Base-by-base conservation (phyloP, 1,140 invertebrate species). In the Sweltsa coloradensis region DNA sequence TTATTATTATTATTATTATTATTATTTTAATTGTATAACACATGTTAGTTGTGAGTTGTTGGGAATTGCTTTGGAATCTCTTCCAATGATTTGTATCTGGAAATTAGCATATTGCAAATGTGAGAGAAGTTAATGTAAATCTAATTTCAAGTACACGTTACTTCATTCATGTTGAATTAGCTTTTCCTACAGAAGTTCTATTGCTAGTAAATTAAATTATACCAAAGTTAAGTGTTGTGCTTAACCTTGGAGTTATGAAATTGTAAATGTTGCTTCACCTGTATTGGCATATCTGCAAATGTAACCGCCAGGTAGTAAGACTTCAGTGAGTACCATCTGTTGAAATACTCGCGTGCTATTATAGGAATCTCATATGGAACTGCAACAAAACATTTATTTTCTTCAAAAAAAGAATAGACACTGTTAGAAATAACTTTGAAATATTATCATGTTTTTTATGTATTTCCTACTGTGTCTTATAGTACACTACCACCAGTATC, bases 311-410 rank as follows among this genome's bases (percentile, higher is more conserved):
- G 65, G 57, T 89, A 94, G 63, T 92, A 93, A 0, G 88, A 80
- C 45, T 81, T 81, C 5, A 92, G 62, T n/a, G 86, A 89, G 66
- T 95, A 95, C 90, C 90, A 96, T 45, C 88, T 79, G 66, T 96
- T 96, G 44, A 93, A 85, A 59, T 92, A 84, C 58, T 96, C 91
- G 44, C 85, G 71, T 13, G 77, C 76, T 51, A 92, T 79, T 36
- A 92, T 80, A 13, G 83, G 79, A 58, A 92, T 72, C 67, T 93
- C 87, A 54, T 81, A 67, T 14, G 90, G 89, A 79, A 92, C 89
- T 93, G 64, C 47, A 74, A 73, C 52, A 57, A 51, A 56, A 47
- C 39, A 36, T 34, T n/a, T n/a, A n/a, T n/a, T n/a, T n/a, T n/a
- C n/a, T n/a, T n/a, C n/a, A n/a, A n/a, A n/a, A n/a, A n/a, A n/a